Percentiles rank a stretch among this genome's conserved stretches.
These are phyloP conservation scores for Artibeus jamaicensis DNA, from an alignment of 2,797 vertebrate species.

Conservation along the genomic window DNA sequence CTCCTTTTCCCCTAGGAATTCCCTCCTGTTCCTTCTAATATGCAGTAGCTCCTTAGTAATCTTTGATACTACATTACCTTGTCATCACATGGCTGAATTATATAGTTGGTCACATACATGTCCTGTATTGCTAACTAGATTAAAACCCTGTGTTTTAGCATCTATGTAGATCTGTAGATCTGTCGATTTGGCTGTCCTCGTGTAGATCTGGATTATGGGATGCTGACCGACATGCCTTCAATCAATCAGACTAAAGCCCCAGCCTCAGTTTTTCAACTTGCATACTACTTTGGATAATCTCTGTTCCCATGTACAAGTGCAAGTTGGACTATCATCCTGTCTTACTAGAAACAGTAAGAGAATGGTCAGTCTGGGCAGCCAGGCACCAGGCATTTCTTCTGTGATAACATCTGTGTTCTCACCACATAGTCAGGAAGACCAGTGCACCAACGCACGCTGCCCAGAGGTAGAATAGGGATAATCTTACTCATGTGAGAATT, in stretches of 20 bases:
- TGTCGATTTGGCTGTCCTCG: not conserved
- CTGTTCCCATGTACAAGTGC: not conserved
- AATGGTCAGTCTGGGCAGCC: not conserved
- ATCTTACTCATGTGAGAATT: not conserved
- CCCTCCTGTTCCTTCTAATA: not conserved
- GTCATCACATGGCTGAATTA: not conserved
- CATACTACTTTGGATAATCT: not conserved
- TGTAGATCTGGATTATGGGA: not conserved
- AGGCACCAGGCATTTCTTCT: not conserved
- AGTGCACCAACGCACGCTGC: accelerated
- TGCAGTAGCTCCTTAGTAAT: not conserved
- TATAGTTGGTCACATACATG: not conserved
- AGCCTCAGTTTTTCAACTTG: not conserved
- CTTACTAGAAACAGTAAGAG: not conserved
- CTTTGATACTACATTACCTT: not conserved
- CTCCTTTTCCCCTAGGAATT: not conserved
- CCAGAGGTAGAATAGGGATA: too few relatives aligned
- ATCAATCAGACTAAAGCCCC: not conserved
- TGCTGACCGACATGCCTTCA: not conserved
- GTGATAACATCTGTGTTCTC: not conserved
- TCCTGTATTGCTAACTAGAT: not conserved
- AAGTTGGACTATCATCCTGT: not conserved
- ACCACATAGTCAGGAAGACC: accelerated
- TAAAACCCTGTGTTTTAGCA: not conserved
- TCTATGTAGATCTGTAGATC: not conserved